phyloP scores from a whole-genome alignment of 2,113 vertebrate species.

The Alouatta palliata region DNA sequence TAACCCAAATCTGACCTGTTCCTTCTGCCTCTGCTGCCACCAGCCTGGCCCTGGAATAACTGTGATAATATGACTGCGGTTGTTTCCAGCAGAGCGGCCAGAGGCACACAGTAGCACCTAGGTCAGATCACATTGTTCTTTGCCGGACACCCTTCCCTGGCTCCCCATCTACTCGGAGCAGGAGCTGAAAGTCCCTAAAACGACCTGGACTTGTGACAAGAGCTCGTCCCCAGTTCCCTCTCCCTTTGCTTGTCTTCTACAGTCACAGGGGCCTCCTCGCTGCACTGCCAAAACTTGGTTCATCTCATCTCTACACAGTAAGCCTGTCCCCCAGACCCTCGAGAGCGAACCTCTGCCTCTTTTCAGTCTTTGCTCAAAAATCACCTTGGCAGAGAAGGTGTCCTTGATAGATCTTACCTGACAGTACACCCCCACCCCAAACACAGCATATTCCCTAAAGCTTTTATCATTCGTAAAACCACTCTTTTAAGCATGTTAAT shows the following conservation, averaged over 20 bases:
- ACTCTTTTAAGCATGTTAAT: too few relatives aligned
- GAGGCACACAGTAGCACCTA: too few relatives aligned
- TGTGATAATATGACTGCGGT: too few relatives aligned
- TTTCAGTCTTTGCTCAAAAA: neutral
- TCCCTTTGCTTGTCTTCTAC: neutral
- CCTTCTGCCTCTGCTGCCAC: neutral
- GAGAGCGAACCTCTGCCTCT: rapidly evolving
- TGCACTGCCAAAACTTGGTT: rapidly evolving
- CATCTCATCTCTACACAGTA: rapidly evolving
- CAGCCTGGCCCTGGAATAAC: neutral
- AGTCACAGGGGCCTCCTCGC: too few relatives aligned
- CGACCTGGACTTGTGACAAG: neutral
- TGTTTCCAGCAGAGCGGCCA: neutral
- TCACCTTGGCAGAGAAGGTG: neutral
- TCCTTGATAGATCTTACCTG: neutral
- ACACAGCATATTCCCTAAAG: too few relatives aligned
- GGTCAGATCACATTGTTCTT: neutral
- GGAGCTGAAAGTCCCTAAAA: neutral
- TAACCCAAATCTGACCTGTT: neutral
- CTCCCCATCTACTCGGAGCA: neutral
- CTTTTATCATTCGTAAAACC: too few relatives aligned
- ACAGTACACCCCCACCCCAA: neutral
- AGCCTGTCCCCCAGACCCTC: neutral
- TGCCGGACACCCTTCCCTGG: neutral
- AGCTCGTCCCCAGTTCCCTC: neutral